Percentiles rank a stretch among this genome's conserved stretches.
Conservation (phyloP, 2,888 invertebrate genomes). For the Vandiemenella viatica region DNA sequence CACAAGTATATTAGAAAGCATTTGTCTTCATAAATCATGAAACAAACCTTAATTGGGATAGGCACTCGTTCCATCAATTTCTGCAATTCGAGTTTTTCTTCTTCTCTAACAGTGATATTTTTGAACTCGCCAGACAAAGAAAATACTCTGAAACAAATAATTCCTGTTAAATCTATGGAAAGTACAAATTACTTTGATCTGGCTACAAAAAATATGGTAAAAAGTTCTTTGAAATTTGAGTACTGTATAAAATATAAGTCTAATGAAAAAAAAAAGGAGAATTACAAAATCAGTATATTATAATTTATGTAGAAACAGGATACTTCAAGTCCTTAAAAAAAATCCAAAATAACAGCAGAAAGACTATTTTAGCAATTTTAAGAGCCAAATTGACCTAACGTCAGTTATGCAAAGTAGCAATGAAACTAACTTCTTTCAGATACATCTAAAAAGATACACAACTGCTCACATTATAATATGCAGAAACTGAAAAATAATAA, state of each 20-base stretch:
- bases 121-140: slow-evolving; percentile 94
- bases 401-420: too few species aligned
- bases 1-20: too few species aligned
- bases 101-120: slow-evolving; percentile 82
- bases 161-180: not conserved
- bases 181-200: not conserved
- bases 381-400: not conserved
- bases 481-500: too few species aligned
- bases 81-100: slow-evolving; percentile 91
- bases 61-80: slow-evolving; percentile 93
- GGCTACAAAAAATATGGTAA: too few species aligned
- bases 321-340: not conserved
- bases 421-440: too few species aligned
- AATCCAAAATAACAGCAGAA: not conserved
- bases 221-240: too few species aligned
- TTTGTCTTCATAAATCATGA: too few species aligned
- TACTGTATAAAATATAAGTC: too few species aligned
- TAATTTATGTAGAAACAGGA: not conserved
- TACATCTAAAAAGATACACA: too few species aligned
- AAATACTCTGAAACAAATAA: slow-evolving; percentile 53
- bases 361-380: not conserved
- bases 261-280: too few species aligned
- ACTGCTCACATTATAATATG: too few species aligned
- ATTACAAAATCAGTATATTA: too few species aligned
- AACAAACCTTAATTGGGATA: slow-evolving; percentile 75